These are phyloP conservation scores for Epirrhoe alternata DNA, from an alignment of 2,888 invertebrate species.

Conservation along the genomic window DNA sequence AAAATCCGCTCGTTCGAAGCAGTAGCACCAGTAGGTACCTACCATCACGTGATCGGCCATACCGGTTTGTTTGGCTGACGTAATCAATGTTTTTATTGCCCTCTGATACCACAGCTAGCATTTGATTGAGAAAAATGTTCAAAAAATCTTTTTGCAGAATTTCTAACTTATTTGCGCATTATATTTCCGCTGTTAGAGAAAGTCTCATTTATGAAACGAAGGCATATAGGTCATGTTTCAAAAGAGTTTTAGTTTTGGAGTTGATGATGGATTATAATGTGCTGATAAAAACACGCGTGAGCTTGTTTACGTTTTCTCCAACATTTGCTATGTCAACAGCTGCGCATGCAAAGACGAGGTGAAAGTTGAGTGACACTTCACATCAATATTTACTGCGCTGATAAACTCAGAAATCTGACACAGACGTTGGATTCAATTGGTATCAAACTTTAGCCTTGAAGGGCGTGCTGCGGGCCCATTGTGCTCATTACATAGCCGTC, in stretches of 20 bases:
- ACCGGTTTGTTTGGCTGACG: conserved; percentile 21
- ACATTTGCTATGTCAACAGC: no score
- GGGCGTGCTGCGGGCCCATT: no score
- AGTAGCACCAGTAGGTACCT: no score
- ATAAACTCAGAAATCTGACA: neutral
- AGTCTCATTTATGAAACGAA: neutral
- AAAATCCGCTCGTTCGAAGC: neutral
- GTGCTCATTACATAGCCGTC: no score
- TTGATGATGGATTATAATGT: no score
- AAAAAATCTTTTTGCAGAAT: neutral
- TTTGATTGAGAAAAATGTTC: neutral
- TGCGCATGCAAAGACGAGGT: neutral
- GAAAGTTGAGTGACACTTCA: conserved; percentile 21
- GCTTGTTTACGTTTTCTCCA: no score
- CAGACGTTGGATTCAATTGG: no score
- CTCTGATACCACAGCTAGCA: neutral
- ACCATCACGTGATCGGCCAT: neutral
- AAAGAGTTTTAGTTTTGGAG: no score
- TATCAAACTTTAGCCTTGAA: no score
- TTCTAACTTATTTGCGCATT: neutral
- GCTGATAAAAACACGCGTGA: no score
- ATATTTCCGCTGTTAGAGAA: neutral
- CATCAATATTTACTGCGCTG: conserved; percentile 5
- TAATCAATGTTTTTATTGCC: conserved; percentile 9
- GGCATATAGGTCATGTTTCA: no score